These are phyloP conservation scores for Lithosia quadra DNA, from an alignment of 2,888 invertebrate species.

Conservation along the genomic window DNA sequence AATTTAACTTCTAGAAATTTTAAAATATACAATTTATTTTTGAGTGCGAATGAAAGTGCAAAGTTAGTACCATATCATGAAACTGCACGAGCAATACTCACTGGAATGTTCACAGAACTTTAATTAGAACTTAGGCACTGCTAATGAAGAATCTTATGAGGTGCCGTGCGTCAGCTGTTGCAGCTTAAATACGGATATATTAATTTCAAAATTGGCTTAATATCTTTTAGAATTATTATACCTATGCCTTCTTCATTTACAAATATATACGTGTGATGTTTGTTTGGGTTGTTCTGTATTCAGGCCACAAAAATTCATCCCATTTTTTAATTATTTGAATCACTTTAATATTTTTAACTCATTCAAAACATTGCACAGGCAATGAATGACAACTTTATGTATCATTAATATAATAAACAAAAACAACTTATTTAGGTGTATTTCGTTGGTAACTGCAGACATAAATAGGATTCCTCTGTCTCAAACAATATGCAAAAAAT, in stretches of 20 bases:
- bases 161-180: constrained; percentile 17
- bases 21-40: constrained; percentile 23
- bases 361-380: no score
- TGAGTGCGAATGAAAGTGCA: constrained; percentile 37
- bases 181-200: constrained; percentile 5
- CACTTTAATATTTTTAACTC: no score
- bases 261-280: background rate
- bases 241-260: background rate
- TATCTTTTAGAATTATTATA: background rate
- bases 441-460: constrained; percentile 19
- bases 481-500: constrained; percentile 29
- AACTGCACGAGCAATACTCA: constrained; percentile 33
- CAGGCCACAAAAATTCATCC: no score
- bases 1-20: constrained; percentile 50
- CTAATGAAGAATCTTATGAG: constrained; percentile 36
- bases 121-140: constrained; percentile 36
- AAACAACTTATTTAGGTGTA: background rate
- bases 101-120: constrained; percentile 34
- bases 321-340: no score
- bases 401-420: background rate
- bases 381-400: no score
- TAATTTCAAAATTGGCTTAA: background rate
- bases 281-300: no score
- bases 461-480: constrained; percentile 23
- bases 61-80: constrained; percentile 32